Evolutionary conservation across 2,797 vertebrate species (phyloP).

Genomic region (Paedocypris micromegethes): DNA sequence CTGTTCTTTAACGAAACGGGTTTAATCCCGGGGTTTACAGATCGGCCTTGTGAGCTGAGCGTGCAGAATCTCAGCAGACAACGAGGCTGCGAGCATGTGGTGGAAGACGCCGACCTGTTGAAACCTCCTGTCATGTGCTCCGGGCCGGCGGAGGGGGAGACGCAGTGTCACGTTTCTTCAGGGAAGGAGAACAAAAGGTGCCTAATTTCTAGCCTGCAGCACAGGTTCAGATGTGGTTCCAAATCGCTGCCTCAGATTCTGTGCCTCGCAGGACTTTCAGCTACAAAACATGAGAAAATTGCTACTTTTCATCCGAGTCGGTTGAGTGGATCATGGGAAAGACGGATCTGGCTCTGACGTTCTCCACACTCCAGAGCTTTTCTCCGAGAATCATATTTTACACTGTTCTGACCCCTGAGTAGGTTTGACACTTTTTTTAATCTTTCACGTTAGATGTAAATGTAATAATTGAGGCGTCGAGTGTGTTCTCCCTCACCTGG

Average conservation of each 20-base stretch:
- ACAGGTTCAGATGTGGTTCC: conserved; percentile 38
- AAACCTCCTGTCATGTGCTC: conserved; percentile 42
- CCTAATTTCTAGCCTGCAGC: conserved; percentile 41
- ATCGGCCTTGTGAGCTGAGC: conserved; percentile 25
- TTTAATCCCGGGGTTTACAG: conserved; percentile 25
- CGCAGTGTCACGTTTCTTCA: conserved; percentile 45
- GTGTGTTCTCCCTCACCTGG: not conserved
- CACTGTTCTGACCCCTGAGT: too few species aligned
- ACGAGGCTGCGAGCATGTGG: conserved; percentile 33
- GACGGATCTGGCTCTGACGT: not conserved
- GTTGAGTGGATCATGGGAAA: conserved; percentile 54
- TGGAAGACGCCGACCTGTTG: conserved; percentile 38
- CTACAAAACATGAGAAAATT: conserved; percentile 50
- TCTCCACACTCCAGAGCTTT: too few species aligned
- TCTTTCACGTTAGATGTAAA: too few species aligned
- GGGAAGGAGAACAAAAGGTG: conserved; percentile 49
- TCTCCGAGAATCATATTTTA: too few species aligned
- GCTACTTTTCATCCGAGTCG: conserved; percentile 43
- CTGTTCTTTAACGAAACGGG: conserved; percentile 5
- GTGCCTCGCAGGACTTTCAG: conserved; percentile 34
- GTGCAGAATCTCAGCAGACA: conserved; percentile 6
- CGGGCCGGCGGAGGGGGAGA: conserved; percentile 25
- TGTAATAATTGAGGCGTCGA: too few species aligned
- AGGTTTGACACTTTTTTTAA: too few species aligned
- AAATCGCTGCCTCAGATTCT: conserved; percentile 27